Conservation (phyloP, 2,888 invertebrate species). For the Azorinus chamasolen region DNA sequence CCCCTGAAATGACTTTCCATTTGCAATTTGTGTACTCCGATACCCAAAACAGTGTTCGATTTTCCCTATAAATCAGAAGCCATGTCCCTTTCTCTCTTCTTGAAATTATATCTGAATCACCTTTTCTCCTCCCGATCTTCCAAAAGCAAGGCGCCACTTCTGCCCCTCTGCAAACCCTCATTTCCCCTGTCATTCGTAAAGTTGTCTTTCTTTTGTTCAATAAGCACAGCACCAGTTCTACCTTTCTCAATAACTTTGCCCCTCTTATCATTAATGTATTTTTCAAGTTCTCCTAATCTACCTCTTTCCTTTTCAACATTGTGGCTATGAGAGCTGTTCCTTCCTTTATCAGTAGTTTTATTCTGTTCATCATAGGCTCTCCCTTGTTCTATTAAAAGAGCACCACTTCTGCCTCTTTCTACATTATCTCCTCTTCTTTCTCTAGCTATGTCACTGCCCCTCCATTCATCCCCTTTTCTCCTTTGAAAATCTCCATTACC, state of each 20-base stretch:
- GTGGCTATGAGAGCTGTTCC: neutral
- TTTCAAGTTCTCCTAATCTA: neutral
- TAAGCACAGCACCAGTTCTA: slow-evolving; percentile 13
- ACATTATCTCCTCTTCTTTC: neutral
- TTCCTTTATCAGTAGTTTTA: neutral
- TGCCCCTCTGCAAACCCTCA: neutral
- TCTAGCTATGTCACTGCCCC: neutral
- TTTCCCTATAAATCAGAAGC: too few species aligned
- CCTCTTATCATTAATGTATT: neutral
- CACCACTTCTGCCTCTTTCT: neutral
- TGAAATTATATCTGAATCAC: neutral
- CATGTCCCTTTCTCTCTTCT: neutral
- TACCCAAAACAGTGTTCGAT: too few species aligned
- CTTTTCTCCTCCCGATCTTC: slow-evolving; percentile 29
- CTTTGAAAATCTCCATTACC: neutral
- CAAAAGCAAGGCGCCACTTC: slow-evolving; percentile 34
- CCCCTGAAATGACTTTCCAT: too few species aligned
- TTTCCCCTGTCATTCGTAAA: neutral
- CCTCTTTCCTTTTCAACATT: too few species aligned
- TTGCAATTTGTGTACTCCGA: too few species aligned
- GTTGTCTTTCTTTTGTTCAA: neutral
- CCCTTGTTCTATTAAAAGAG: neutral
- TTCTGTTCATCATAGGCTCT: neutral
- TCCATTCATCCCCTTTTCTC: neutral
- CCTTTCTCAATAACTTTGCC: neutral